A percentile compares a stretch with the other conserved stretches of the same genome.
Conservation (phyloP, 1,140 invertebrate genomes). For the Phymastichus coffea region DNA sequence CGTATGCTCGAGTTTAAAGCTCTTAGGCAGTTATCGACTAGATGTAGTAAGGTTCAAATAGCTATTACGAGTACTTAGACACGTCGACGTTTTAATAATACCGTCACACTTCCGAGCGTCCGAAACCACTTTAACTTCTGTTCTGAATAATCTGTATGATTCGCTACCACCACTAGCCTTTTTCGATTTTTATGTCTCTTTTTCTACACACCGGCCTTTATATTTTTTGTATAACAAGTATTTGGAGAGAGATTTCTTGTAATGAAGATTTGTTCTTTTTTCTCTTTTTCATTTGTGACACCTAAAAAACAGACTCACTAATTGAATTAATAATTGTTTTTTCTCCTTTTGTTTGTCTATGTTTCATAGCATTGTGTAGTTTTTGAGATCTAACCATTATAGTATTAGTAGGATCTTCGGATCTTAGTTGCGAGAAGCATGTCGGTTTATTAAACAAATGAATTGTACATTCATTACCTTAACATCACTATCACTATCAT, state of each 20-base stretch:
- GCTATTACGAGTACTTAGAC: not conserved
- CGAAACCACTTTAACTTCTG: constrained; percentile 26
- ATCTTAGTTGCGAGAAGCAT: constrained; percentile 32
- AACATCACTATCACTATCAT: constrained; percentile 28
- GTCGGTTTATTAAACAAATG: constrained; percentile 29
- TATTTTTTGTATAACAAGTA: too few species aligned
- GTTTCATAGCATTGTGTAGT: constrained; percentile 32
- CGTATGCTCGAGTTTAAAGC: constrained; percentile 3
- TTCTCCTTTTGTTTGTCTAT: constrained; percentile 29
- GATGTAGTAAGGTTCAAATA: not conserved
- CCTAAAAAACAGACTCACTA: constrained; percentile 23
- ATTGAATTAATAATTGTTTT: constrained; percentile 29
- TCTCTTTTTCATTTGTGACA: constrained; percentile 21
- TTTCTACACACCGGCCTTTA: too few species aligned
- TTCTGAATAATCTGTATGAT: too few species aligned
- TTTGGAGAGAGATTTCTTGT: too few species aligned
- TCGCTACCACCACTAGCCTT: too few species aligned
- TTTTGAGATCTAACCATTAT: constrained; percentile 30
- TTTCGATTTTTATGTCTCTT: too few species aligned
- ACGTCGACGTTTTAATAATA: constrained; percentile 12
- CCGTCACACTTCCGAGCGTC: constrained; percentile 29
- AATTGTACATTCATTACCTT: constrained; percentile 28
- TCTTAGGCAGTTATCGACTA: constrained; percentile 17
- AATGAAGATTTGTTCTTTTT: not conserved
- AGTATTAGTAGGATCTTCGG: constrained; percentile 31